Evolutionary conservation across 2,888 invertebrate species (phyloP).

Genomic region (Pecten maximus): DNA sequence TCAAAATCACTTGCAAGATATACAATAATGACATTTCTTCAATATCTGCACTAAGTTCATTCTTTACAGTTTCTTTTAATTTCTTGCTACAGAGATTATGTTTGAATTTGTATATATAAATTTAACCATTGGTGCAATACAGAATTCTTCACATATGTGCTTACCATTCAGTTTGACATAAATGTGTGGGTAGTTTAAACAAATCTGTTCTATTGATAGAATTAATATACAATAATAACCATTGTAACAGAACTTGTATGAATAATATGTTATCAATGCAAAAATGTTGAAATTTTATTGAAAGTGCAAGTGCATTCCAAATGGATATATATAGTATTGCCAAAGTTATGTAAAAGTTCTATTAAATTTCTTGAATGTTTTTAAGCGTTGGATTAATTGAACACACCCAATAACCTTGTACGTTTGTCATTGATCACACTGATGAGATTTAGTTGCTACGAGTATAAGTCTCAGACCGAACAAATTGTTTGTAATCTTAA

Average conservation of each 20-base stretch:
- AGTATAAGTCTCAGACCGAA: neutral
- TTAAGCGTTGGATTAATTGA: neutral
- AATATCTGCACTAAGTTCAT: too few relatives aligned
- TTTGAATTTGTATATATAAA: neutral
- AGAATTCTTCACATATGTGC: neutral
- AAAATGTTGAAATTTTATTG: neutral
- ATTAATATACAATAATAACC: neutral
- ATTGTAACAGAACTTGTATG: neutral
- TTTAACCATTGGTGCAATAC: neutral
- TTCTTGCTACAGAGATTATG: neutral
- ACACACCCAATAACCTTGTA: neutral
- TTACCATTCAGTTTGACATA: neutral
- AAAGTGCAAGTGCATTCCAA: constrained; percentile 16
- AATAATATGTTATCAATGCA: neutral
- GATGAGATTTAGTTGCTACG: neutral
- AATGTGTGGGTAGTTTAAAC: neutral
- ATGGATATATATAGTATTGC: neutral
- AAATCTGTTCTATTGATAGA: neutral
- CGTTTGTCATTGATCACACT: neutral
- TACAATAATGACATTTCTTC: too few relatives aligned
- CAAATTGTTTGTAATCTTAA: neutral
- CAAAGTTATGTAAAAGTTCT: neutral
- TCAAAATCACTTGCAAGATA: too few relatives aligned
- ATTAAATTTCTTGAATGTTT: constrained; percentile 3
- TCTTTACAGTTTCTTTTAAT: too few relatives aligned